Evolutionary conservation across 2,797 vertebrate genomes (phyloP), one percentile per base, ranked within the genome.

Genomic region (Acrossocheilus fasciatus): DNA sequence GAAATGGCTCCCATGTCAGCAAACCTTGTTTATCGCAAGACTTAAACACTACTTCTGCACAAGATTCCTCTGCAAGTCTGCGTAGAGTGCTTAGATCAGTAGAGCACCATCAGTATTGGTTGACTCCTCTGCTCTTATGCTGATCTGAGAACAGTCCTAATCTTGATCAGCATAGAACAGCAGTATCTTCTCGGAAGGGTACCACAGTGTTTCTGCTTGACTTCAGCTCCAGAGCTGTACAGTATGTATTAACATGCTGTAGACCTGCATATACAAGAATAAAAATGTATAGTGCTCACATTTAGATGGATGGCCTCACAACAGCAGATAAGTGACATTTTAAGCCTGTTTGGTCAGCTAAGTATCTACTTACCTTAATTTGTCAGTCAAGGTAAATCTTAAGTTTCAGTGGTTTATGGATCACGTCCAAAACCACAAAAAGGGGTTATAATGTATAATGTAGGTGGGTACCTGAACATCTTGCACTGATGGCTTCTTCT

Each of bases 1-100:
- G 34, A 82, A 82, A 26, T 26, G 7, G 57, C 64, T 64, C 12
- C 43, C 70, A 57, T 83, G 70, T 47, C 2, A 15, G 41, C 72
- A 75, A 50, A 74, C 54, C 11, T 74, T 45, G 18, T 74, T 64
- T 36, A 20, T 64, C 1, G 9, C 12, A 50, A 8, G n/a, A 36
- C 10, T 64, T 50, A 18, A 75, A 66, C 57, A 76, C 73, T 76
- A 34, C 20, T 6, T 12, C 12, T 50, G 26, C 43, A 7, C 7
- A 66, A 64, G 54, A 76, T 70, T 57, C 83, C 50, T 85, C 76
- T 85, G 84, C 84, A 79, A 80, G 66, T 45, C 50, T 80, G 39
- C 76, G 59, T 80, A 85, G 41, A 72, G 41, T 59, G 83, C 75
- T 77, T 43, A 77, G 59, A 50, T 76, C 6, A 77, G 12, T 66